A percentile compares a stretch with the other conserved stretches of the same genome.
These are phyloP conservation scores for Xestia c-nigrum DNA, from an alignment of 2,888 invertebrate species.

Conservation along the genomic window DNA sequence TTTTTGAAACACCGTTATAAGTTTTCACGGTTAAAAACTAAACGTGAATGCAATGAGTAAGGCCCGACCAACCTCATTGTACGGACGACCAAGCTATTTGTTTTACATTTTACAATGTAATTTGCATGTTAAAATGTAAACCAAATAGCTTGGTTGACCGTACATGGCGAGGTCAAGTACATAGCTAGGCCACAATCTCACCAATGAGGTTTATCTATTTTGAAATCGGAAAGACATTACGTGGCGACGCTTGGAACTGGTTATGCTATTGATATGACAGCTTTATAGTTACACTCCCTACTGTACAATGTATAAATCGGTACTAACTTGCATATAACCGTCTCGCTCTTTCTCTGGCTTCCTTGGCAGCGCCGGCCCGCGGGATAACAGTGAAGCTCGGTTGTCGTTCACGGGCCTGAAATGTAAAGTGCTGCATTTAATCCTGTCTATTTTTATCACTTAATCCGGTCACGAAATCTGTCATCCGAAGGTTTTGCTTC, in stretches of 20 bases:
- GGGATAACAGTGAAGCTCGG: constrained; percentile 96
- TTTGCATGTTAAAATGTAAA: too few species aligned
- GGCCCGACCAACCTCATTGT: background rate
- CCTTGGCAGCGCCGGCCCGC: constrained; percentile 96
- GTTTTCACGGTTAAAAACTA: too few species aligned
- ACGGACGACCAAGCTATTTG: too few species aligned
- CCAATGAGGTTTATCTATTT: background rate
- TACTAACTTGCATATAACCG: constrained; percentile 94
- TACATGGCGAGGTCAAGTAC: background rate
- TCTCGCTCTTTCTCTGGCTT: constrained; percentile 98
- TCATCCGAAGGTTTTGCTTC: background rate
- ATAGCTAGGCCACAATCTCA: background rate
- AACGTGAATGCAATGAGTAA: background rate
- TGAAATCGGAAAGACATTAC: background rate
- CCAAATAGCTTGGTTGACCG: too few species aligned
- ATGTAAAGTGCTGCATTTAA: constrained; percentile 40
- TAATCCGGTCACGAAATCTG: background rate
- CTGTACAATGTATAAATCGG: background rate
- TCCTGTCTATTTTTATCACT: background rate
- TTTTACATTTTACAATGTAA: too few species aligned
- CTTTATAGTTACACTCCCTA: background rate
- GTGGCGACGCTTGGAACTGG: background rate
- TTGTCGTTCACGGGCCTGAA: constrained; percentile 98
- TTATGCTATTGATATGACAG: too few species aligned
- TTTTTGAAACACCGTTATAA: too few species aligned